Conservation (phyloP, 2,113 vertebrate species). For the Heloderma charlesbogerti region DNA sequence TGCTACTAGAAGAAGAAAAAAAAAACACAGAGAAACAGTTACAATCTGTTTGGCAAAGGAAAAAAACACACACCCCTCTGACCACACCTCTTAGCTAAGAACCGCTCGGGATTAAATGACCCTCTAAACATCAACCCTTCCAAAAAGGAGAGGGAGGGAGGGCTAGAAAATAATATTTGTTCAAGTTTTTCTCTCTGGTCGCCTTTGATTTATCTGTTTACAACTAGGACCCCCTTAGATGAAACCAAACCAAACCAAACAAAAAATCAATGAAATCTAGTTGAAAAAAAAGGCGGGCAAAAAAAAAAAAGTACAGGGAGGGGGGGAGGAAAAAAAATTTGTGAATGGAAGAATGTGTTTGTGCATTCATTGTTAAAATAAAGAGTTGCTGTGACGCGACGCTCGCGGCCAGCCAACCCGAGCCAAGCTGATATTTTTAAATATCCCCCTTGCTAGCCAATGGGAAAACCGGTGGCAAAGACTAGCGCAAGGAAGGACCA, state of each 20-base stretch:
- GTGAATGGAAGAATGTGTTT: slow-evolving; percentile 91
- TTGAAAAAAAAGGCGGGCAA: slow-evolving; percentile 73
- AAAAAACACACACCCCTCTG: not conserved
- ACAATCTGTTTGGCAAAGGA: slow-evolving; percentile 21
- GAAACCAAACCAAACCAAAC: slow-evolving; percentile 36
- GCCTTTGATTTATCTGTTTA: slow-evolving; percentile 76
- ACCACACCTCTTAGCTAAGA: slow-evolving; percentile 49
- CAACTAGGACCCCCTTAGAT: slow-evolving; percentile 65
- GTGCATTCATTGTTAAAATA: slow-evolving; percentile 95
- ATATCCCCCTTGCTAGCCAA: slow-evolving; percentile 82
- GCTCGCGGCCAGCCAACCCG: slow-evolving; percentile 76
- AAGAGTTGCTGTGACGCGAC: slow-evolving; percentile 81
- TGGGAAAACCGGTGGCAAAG: slow-evolving; percentile 73
- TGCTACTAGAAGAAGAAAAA: not conserved
- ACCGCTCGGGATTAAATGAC: slow-evolving; percentile 45
- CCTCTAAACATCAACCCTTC: slow-evolving; percentile 46
- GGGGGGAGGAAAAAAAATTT: slow-evolving; percentile 76
- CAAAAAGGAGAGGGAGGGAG: slow-evolving; percentile 50
- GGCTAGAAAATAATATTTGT: slow-evolving; percentile 60
- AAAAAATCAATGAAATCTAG: slow-evolving; percentile 75
- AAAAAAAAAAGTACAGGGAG: slow-evolving; percentile 54
- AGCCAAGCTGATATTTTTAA: slow-evolving; percentile 77
- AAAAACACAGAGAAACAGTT: slow-evolving; percentile 22
- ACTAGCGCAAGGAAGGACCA: slow-evolving; percentile 83
- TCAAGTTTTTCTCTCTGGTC: slow-evolving; percentile 51